These are phyloP conservation scores for Australoheros scitulus DNA, from an alignment of 2,113 vertebrate genomes.

Conservation along the genomic window DNA sequence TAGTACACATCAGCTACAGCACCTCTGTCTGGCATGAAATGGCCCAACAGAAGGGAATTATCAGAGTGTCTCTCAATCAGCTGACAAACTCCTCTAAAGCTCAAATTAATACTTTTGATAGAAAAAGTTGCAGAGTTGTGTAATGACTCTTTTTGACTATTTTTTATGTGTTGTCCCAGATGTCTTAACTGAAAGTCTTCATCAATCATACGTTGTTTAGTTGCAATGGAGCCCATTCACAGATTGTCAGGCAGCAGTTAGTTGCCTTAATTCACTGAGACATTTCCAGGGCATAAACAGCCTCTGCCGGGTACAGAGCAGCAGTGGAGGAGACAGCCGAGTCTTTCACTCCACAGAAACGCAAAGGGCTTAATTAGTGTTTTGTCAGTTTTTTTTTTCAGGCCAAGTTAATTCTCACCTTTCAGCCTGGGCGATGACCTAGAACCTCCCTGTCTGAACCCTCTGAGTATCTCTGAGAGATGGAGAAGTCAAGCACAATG, in stretches of 20 bases:
- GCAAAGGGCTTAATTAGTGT: constrained; percentile 65
- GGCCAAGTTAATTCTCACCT: constrained; percentile 59
- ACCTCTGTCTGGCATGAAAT: constrained; percentile 22
- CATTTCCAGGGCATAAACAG: constrained; percentile 54
- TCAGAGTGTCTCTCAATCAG: constrained; percentile 43
- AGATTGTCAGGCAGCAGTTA: constrained; percentile 40
- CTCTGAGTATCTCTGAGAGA: constrained; percentile 42
- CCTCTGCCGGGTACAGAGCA: constrained; percentile 31
- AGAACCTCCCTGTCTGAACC: constrained; percentile 33
- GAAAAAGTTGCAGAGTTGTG: background rate
- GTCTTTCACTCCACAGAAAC: constrained; percentile 24
- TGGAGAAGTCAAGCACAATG: constrained; percentile 32
- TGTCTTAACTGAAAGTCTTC: constrained; percentile 19
- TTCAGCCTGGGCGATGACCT: constrained; percentile 52
- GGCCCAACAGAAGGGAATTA: constrained; percentile 47
- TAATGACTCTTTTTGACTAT: constrained; percentile 46
- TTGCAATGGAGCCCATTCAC: constrained; percentile 46
- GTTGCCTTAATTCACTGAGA: constrained; percentile 44
- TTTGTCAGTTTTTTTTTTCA: constrained; percentile 25
- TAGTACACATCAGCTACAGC: background rate
- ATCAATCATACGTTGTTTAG: constrained; percentile 44
- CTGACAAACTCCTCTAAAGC: constrained; percentile 28
- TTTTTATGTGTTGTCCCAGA: constrained; percentile 40
- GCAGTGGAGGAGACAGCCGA: constrained; percentile 7
- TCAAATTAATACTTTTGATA: background rate